Base-by-base conservation (phyloP, 2,888 invertebrate genomes). In the Caenorhabditis becei region DNA sequence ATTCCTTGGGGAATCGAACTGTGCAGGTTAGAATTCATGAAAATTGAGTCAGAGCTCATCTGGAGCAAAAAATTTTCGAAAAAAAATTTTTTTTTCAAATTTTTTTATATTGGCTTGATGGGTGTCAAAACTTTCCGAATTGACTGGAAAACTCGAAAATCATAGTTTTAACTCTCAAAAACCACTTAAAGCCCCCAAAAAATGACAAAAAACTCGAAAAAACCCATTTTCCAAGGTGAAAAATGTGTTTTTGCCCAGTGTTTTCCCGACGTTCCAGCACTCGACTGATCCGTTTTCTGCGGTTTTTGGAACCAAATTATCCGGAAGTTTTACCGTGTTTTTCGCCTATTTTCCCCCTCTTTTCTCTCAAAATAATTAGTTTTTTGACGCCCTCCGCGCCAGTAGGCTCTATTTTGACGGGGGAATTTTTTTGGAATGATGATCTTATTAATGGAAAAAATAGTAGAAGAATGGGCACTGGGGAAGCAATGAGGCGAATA, bases 401-500 rank as follows among this genome's bases (percentile, higher is more conserved):
- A n/a, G n/a, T n/a, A n/a, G n/a, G n/a, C 32, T 41, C 41, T 41
- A 41, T 41, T 41, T 41, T 41, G n/a, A n/a, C 49, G 47, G 58
- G 32, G 47, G 59, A 26, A 58, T 20, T 18, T 49, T 49, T 49
- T 49, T 49, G 10, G 20, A 18, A 49, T 49, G 18, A 20, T 20
- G 3, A 44, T 35, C 35, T 44, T 7, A 44, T 4, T 4, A n/a
- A 44, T 44, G 20, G 47, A 58, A 72, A 37, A 54, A 62, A 41
- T 16, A 51, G 35, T 47, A 49, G 41, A 53, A 20, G 58, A 37
- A 53, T 23, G n/a, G 10, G 24, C 53, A 54, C 51, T 26, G 61
- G 51, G 28, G n/a, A 47, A 16, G 32, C 62, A 72, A 72, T 72
- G 72, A 63, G 72, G 72, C 72, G 72, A 5, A 62, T 54, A 65